Evolutionary conservation across 2,888 invertebrate genomes (phyloP).

Genomic region (Altica lythri): DNA sequence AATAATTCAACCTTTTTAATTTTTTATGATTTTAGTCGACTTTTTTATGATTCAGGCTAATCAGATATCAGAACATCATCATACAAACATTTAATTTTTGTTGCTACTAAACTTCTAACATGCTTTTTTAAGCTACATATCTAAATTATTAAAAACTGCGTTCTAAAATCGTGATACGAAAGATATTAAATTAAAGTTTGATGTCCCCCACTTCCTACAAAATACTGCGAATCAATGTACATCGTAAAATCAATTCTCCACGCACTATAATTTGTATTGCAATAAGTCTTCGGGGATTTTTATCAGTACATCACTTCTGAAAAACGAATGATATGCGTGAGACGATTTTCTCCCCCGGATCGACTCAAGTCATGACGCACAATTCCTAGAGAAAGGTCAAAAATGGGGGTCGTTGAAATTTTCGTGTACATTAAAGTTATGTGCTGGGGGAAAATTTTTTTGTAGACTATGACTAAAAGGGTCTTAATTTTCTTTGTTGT

Average conservation of each 20-base stretch:
- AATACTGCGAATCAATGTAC: no score
- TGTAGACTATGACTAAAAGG: constrained; percentile 14
- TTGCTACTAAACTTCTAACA: no score
- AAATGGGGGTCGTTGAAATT: constrained; percentile 29
- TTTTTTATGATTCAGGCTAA: no score
- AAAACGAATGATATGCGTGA: constrained; percentile 20
- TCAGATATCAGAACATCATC: no score
- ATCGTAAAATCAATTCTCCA: constrained; percentile 15
- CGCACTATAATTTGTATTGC: constrained; percentile 7
- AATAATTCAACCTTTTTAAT: no score
- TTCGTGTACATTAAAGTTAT: constrained; percentile 27
- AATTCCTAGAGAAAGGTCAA: constrained; percentile 27
- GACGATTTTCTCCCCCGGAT: constrained; percentile 5
- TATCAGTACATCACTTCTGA: constrained; percentile 16
- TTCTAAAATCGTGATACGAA: no score
- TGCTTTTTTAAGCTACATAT: no score
- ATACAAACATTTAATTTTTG: no score
- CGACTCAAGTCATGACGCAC: constrained; percentile 28
- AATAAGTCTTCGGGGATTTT: constrained; percentile 14
- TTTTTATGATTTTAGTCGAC: no score
- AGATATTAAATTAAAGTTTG: no score
- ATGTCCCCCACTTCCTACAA: no score
- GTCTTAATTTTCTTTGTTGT: constrained; percentile 16
- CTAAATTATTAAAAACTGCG: no score
- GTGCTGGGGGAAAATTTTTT: constrained; percentile 24